Evolutionary conservation across 2,113 vertebrate species (phyloP), one percentile per base, ranked within the genome.

Genomic region (Ondatra zibethicus): DNA sequence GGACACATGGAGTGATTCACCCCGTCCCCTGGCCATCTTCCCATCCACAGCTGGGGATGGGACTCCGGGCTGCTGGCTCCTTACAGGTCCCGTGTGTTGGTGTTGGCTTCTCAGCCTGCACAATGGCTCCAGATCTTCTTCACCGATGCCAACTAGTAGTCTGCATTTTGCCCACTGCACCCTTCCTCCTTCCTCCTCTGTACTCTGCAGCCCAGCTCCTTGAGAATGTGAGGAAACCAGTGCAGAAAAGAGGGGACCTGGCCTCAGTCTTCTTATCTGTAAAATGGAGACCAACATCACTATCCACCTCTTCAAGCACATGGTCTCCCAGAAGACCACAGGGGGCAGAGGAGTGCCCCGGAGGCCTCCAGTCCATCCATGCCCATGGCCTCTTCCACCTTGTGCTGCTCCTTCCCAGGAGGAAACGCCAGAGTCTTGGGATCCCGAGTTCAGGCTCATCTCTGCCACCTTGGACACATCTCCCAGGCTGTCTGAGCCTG

Each of bases 101-200:
- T 2, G 7, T 12, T 25, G 47, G 63, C 68, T 27, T 8, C 6
- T 23, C 45, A 72, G 58, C 5, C 58, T 33, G 11, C 42, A 11
- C 21, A 31, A 27, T 12, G 45, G 13, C n/a, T 36, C 78, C 33
- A 21, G n/a, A 21, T 36, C 29, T 50, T 81, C 92, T 80, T 73
- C 33, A 55, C 2, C 21, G 13, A 23, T 7, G n/a, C 89, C 36
- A 73, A 8, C 47, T 1, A 0, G 36, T 75, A 68, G 31, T 39
- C 1, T 2, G 25, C 16, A 0, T 45, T 14, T 72, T 39, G 31
- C 36, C 21, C 0, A 27, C 55, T 31, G 70, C 7, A 7, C 33
- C 31, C 66, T 68, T 36, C 14, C 66, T 36, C 68, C 68, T n/a
- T 10, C 68, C 70, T 21, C 73, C 77, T 50, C 45, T 52, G 14